Base-by-base conservation (phyloP, 2,797 vertebrate genomes). In the Neoniphon sammara region DNA sequence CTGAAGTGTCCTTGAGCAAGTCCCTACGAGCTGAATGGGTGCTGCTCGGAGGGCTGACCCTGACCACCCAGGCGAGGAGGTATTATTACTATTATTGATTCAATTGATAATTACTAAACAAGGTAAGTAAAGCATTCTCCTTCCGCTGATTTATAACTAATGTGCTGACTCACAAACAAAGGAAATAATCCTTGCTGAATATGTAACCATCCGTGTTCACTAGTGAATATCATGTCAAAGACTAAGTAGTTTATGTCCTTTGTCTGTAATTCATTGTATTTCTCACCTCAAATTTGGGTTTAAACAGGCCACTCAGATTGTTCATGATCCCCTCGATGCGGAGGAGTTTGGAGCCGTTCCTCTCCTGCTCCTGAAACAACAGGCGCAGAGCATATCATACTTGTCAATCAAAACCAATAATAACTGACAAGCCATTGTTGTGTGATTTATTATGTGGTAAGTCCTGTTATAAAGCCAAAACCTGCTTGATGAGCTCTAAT, bases 251-350 rank as follows among this genome's bases (percentile, higher is more conserved):
- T 14, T 47, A 27, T 63, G 15, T 31, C 9, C 1, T 0, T 42
- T 61, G 11, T 21, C 46, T 64, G 11, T 30, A 23, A 23, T n/a
- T 21, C 34, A 46, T 46, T 46, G 44, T 5, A 46, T 7, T 62
- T 73, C 85, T 4, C 84, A 98, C 97, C 8, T 93, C 94, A 89
- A 85, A 91, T 86, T 94, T 97, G 63, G 94, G 93, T 80, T 95
- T 96, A 85, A 98, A 97, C 71, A 98, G 91, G 70, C 93, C 93
- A 0, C 95, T 94, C 78, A 98, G 93, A 81, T 96, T 96, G 80
- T 87, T 96, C 63, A 93, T 90, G 69, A 98, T 90, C 31, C 93
- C 93, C 4, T 97, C 96, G 88, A 96, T 79, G 0, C 91, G 88
- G 0, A 93, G 89, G 0, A 89, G 52, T 64, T 89, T 94, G 0